These are phyloP conservation scores for Sclerurus mexicanus DNA, from an alignment of 2,113 vertebrate genomes.

Conservation along the genomic window DNA sequence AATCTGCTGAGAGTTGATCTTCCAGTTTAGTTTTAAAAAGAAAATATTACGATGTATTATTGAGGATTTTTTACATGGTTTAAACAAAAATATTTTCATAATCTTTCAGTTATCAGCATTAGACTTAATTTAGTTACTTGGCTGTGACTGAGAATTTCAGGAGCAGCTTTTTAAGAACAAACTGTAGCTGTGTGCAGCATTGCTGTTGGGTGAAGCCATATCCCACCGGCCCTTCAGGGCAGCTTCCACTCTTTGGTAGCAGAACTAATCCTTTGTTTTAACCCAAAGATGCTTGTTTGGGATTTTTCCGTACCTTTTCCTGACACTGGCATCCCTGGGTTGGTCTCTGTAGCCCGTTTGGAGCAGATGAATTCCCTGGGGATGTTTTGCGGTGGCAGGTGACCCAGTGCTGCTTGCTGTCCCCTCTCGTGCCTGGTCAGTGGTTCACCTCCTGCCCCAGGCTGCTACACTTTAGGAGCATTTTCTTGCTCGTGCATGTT, in stretches of 20 bases:
- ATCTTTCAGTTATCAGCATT: slow-evolving; percentile 62
- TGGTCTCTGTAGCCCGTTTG: background rate
- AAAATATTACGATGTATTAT: slow-evolving; percentile 29
- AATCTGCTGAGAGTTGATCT: slow-evolving; percentile 73
- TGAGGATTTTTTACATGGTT: slow-evolving; percentile 66
- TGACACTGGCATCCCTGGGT: background rate
- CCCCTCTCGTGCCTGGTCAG: accelerated
- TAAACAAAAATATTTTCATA: slow-evolving; percentile 72
- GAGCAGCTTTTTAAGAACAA: slow-evolving; percentile 23
- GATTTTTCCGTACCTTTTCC: background rate
- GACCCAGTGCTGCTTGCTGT: background rate
- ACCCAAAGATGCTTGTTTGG: background rate
- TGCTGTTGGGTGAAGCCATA: slow-evolving; percentile 63
- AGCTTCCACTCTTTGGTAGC: slow-evolving; percentile 25
- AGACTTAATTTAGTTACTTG: slow-evolving; percentile 52
- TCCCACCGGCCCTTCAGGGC: slow-evolving; percentile 55
- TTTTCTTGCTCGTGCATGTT: background rate
- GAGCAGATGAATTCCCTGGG: background rate
- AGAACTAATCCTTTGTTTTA: background rate
- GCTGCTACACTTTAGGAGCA: background rate
- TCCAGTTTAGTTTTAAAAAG: slow-evolving; percentile 63
- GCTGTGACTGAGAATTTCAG: slow-evolving; percentile 50
- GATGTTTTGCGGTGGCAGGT: background rate
- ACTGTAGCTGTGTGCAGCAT: slow-evolving; percentile 49
- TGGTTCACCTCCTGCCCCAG: background rate